Conservation (phyloP, 2,888 invertebrate species). For the Eupithecia centaureata region DNA sequence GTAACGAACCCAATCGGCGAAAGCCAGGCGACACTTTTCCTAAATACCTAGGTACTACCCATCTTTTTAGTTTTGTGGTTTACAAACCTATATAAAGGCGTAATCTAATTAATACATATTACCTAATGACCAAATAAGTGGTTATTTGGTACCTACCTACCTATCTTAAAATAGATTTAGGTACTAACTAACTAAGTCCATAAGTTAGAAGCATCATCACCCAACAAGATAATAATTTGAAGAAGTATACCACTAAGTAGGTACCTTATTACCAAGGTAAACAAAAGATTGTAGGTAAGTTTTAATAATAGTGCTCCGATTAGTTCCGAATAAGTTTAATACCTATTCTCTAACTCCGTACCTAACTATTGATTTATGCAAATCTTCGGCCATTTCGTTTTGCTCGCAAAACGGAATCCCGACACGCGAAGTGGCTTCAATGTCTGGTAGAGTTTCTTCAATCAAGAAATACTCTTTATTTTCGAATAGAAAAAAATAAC, state of each 20-base stretch:
- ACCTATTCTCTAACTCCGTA: slow-evolving; percentile 43
- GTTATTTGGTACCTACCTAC: not conserved
- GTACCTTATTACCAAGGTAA: too few species aligned
- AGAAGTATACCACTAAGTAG: not conserved
- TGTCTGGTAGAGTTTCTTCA: slow-evolving; percentile 35
- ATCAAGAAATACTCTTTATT: not conserved
- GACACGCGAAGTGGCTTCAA: slow-evolving; percentile 58
- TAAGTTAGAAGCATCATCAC: not conserved
- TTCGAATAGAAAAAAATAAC: not conserved
- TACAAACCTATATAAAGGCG: not conserved
- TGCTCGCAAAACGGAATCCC: slow-evolving; percentile 55
- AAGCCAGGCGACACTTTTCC: too few species aligned
- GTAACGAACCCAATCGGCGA: too few species aligned
- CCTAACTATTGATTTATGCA: slow-evolving; percentile 65
- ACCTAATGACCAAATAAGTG: too few species aligned
- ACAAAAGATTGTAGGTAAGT: not conserved
- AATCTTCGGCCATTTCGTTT: slow-evolving; percentile 57
- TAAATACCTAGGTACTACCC: too few species aligned
- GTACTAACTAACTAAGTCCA: not conserved
- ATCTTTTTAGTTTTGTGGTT: not conserved
- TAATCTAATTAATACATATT: too few species aligned
- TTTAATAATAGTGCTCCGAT: slow-evolving; percentile 7
- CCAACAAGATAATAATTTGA: not conserved
- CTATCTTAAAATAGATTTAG: not conserved
- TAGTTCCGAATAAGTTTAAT: not conserved